phyloP scores from a whole-genome alignment of 1,140 invertebrate genomes.

The Caenorhabditis remanei region DNA sequence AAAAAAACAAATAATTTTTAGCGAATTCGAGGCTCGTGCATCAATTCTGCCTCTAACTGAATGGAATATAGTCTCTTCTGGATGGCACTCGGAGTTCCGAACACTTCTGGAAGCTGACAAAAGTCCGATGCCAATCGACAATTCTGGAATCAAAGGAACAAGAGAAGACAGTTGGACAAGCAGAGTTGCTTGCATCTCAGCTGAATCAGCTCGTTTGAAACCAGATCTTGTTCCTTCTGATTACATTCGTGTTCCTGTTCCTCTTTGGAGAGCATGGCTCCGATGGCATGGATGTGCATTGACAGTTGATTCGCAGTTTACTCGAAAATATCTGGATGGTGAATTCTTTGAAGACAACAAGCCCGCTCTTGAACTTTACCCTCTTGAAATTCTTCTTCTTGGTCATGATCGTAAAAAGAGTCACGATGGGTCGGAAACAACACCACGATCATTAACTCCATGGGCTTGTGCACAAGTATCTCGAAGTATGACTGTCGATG shows the following conservation, averaged over 20 bases:
- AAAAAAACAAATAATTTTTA: background rate
- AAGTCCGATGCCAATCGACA: constrained; percentile 55
- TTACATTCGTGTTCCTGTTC: constrained; percentile 55
- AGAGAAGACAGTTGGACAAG: constrained; percentile 60
- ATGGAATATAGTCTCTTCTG: constrained; percentile 58
- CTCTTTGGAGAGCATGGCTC: constrained; percentile 60
- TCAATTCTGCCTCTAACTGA: constrained; percentile 20
- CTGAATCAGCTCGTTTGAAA: constrained; percentile 52
- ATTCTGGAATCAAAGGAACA: constrained; percentile 53
- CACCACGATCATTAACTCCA: constrained; percentile 9
- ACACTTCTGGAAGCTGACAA: constrained; percentile 14
- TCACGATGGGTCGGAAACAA: constrained; percentile 28
- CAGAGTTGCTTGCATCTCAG: constrained; percentile 58
- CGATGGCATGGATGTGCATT: constrained; percentile 60
- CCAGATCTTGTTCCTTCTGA: constrained; percentile 23
- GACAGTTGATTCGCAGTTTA: constrained; percentile 58
- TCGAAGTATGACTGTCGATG: constrained; percentile 56
- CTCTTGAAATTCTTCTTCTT: constrained; percentile 56
- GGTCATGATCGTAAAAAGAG: constrained; percentile 62
- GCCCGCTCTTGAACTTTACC: constrained; percentile 57
- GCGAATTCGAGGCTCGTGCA: constrained; percentile 43
- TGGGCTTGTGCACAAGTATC: constrained; percentile 65
- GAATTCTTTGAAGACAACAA: constrained; percentile 58
- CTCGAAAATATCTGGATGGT: constrained; percentile 56
- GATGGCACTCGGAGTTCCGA: constrained; percentile 32